Percentiles rank a stretch among this genome's conserved stretches.
Evolutionary conservation across 2,797 vertebrate genomes (phyloP).

Genomic region (Strix occidentalis): DNA sequence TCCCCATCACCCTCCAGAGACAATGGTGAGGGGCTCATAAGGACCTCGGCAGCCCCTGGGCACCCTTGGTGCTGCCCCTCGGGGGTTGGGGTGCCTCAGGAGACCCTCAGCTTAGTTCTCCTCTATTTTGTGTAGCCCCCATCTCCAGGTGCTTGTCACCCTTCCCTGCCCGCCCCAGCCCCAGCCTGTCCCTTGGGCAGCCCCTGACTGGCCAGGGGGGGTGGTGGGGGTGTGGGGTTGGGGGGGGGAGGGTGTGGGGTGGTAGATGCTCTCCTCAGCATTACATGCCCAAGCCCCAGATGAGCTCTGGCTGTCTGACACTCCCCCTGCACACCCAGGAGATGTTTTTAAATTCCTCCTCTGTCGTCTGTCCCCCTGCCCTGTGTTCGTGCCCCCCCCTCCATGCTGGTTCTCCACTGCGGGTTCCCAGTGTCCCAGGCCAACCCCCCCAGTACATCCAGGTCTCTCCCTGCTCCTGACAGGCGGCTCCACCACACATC

Average conservation of each 20-base stretch:
- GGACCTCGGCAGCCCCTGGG: neutral
- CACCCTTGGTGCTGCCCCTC: neutral
- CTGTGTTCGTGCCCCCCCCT: neutral
- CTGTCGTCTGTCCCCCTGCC: too few species aligned
- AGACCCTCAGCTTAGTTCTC: neutral
- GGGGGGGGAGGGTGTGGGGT: too few species aligned
- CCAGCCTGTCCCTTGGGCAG: neutral
- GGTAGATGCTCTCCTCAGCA: neutral
- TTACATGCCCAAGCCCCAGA: neutral
- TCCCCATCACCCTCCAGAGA: neutral
- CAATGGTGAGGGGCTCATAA: neutral
- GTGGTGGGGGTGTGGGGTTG: too few species aligned
- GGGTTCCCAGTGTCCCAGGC: neutral
- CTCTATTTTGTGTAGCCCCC: neutral
- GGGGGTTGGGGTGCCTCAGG: neutral
- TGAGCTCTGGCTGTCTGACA: neutral
- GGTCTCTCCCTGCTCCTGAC: neutral
- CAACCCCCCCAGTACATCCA: too few species aligned
- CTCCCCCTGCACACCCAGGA: neutral
- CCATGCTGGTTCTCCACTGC: neutral
- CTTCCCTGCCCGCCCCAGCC: neutral
- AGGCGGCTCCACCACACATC: neutral
- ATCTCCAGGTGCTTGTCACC: neutral
- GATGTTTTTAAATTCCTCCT: neutral
- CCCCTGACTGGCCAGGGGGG: accelerated